phyloP scores from a whole-genome alignment of 2,888 invertebrate species.

The Molorchus minor region DNA sequence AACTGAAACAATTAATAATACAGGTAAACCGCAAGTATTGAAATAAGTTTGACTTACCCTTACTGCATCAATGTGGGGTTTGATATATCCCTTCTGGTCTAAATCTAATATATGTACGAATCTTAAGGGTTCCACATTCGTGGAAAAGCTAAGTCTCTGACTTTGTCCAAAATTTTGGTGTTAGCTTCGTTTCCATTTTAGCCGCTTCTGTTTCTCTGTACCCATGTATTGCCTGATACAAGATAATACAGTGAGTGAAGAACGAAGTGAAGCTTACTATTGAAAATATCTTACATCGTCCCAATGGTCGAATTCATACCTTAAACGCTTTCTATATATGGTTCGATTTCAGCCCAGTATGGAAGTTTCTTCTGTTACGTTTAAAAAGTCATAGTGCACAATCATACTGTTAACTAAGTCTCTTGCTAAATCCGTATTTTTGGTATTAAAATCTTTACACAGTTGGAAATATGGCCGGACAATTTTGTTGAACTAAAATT shows the following conservation, averaged over 20 bases:
- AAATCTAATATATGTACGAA: constrained; percentile 94
- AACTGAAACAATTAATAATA: constrained; percentile 72
- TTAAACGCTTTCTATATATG: constrained; percentile 83
- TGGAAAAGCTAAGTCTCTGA: constrained; percentile 74
- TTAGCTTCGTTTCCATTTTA: constrained; percentile 80
- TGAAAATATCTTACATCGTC: constrained; percentile 79
- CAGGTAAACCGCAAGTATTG: constrained; percentile 9
- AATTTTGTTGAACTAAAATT: constrained; percentile 24
- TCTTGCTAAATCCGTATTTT: constrained; percentile 51
- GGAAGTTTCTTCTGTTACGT: constrained; percentile 77
- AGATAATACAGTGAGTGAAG: constrained; percentile 50
- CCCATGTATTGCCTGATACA: constrained; percentile 95
- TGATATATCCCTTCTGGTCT: constrained; percentile 91
- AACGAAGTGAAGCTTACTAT: too few species aligned
- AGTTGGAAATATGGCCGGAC: constrained; percentile 42
- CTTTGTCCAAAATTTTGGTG: too few species aligned
- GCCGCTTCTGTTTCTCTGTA: constrained; percentile 94
- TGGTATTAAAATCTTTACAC: constrained; percentile 36
- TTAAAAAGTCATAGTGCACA: constrained; percentile 79
- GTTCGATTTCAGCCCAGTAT: constrained; percentile 87
- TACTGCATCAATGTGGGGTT: constrained; percentile 95
- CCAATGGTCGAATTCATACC: constrained; percentile 97
- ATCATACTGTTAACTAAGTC: constrained; percentile 68
- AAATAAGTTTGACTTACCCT: constrained; percentile 70
- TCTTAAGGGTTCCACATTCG: constrained; percentile 71